Base-by-base conservation (phyloP, 2,797 vertebrate species). In the Hirundo rustica region DNA sequence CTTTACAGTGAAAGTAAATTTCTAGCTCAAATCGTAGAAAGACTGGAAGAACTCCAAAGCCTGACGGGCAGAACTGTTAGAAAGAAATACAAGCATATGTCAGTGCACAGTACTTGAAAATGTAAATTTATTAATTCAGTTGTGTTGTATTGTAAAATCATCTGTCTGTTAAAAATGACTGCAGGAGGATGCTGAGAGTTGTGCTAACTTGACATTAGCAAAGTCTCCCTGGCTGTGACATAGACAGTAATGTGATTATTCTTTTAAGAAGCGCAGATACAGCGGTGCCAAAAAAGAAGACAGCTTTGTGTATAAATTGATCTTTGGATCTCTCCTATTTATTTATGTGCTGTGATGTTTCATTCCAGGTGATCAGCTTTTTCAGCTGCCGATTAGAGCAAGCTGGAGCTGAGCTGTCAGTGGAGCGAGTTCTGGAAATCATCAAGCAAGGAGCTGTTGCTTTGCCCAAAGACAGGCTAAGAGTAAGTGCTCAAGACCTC, bases 361-460 rank as follows among this genome's bases (percentile, higher is more conserved):
- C 66, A 1, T 97, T 98, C 6, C 97, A 99, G 99, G 99, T 99
- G 96, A 99, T 99, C 80, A 98, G 98, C 88, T 99, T 99, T 96
- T 99, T 99, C 97, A 99, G 99, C 95, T 98, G 98, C 83, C 98
- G 99, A 72, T 96, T 99, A 88, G 99, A 99, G 65, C 99, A 99
- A 94, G 99, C 98, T 70, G 99, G 99, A 92, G 98, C 98, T 73
- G 99, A 99, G 96, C 98, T 99, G 92, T 99, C 99, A 3, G 99
- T 99, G 36, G 99, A 99, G 88, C 97, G 98, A 71, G 99, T 99
- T 95, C 99, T 99, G 96, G 99, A 99, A 97, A 99, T 99, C 97
- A 99, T 99, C 97, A 99, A 99, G 96, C 99, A 99, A 97, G 99
- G 99, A 90, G 98, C 98, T 9, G 98, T 99, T 61, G 99, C 99